Percentiles rank a stretch among this genome's conserved stretches.
phyloP scores from a whole-genome alignment of 2,113 vertebrate species.

The Leuciscus idus region DNA sequence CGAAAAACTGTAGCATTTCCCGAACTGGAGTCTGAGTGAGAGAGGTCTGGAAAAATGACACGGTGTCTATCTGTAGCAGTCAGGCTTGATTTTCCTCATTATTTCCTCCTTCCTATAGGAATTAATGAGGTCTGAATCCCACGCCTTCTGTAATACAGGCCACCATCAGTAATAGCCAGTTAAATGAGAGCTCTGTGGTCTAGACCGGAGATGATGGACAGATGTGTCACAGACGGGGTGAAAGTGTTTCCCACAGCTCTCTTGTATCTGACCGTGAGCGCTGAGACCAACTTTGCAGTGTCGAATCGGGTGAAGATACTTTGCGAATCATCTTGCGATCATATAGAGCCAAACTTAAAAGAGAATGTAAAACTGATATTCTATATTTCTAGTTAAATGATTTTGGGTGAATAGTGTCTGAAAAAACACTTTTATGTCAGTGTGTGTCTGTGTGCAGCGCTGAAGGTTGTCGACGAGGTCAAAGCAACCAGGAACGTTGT shows the following conservation, averaged over 20 bases:
- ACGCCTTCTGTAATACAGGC: slow-evolving; percentile 35
- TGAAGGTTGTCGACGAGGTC: slow-evolving; percentile 10
- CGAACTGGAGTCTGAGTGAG: background rate
- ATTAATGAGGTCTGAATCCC: slow-evolving; percentile 55
- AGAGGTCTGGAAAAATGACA: slow-evolving; percentile 15
- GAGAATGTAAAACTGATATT: background rate
- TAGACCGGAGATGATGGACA: slow-evolving; percentile 39
- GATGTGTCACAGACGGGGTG: slow-evolving; percentile 18
- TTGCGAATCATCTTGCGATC: background rate
- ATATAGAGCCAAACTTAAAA: background rate
- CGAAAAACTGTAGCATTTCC: background rate
- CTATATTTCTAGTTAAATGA: background rate
- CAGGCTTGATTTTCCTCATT: slow-evolving; percentile 50
- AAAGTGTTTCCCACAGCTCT: slow-evolving; percentile 8
- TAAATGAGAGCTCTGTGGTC: slow-evolving; percentile 36
- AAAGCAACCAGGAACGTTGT: background rate
- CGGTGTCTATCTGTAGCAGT: slow-evolving; percentile 26
- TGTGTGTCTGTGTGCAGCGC: slow-evolving; percentile 4
- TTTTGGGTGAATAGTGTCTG: background rate
- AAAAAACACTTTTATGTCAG: too few species aligned
- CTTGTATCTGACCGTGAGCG: slow-evolving; percentile 3
- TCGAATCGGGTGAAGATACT: background rate
- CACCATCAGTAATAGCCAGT: slow-evolving; percentile 40
- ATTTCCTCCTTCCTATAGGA: slow-evolving; percentile 28
- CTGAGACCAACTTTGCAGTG: slow-evolving; percentile 2